These are phyloP conservation scores for Psittacara wagleri DNA, from an alignment of 2,113 vertebrate species.

Conservation along the genomic window DNA sequence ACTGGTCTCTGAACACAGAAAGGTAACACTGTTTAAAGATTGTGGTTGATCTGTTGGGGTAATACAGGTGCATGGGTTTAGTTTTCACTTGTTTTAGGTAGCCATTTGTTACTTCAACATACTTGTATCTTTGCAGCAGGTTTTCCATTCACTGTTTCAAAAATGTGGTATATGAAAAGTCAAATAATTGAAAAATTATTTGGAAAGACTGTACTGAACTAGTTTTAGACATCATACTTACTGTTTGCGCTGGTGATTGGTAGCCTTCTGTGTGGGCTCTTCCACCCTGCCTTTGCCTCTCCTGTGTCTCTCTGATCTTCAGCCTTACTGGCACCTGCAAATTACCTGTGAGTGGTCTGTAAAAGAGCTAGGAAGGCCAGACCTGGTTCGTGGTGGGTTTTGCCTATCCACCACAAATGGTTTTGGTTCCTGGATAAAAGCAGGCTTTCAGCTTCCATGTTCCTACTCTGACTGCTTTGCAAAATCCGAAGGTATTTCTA, in stretches of 20 bases:
- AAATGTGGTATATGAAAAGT: neutral
- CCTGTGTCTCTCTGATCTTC: neutral
- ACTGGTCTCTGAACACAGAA: conserved; percentile 89
- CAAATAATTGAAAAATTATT: neutral
- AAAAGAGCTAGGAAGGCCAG: neutral
- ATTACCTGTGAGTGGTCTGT: neutral
- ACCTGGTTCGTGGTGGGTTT: neutral
- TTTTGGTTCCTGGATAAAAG: neutral
- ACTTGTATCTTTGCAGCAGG: neutral
- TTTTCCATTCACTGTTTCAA: neutral
- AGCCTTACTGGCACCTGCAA: neutral
- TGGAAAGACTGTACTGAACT: neutral
- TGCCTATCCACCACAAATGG: neutral
- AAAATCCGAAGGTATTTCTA: neutral
- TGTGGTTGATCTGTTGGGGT: neutral
- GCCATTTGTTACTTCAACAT: neutral
- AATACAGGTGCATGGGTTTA: neutral
- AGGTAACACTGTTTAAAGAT: conserved; percentile 76
- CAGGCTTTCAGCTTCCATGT: neutral
- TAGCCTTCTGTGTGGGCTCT: neutral
- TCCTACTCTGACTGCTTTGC: neutral
- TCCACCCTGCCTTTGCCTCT: neutral
- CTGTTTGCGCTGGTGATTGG: neutral
- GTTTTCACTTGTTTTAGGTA: neutral
- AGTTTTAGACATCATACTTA: neutral